A percentile compares a stretch with the other conserved stretches of the same genome.
Conservation (phyloP, 2,113 vertebrate species). For the Sprattus sprattus region DNA sequence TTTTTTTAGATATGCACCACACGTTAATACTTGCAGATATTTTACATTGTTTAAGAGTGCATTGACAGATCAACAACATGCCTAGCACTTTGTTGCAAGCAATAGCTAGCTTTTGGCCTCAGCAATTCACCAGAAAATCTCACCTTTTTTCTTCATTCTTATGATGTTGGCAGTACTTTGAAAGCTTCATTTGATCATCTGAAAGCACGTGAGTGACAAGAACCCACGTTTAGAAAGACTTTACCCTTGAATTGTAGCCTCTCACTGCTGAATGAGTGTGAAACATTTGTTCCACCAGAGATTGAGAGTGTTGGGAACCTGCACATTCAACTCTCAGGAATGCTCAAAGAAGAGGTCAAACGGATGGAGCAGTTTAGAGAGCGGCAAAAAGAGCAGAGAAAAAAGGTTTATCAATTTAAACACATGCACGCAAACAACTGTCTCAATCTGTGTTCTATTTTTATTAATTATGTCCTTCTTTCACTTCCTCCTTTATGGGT, state of each 20-base stretch:
- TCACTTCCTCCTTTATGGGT: background rate
- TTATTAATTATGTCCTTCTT: background rate
- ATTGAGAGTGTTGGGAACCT: constrained; percentile 86
- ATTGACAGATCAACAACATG: background rate
- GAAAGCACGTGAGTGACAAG: constrained; percentile 83
- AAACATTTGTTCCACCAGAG: constrained; percentile 67
- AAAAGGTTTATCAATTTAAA: constrained; percentile 75
- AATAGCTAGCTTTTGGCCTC: too few species aligned
- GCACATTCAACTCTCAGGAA: constrained; percentile 83
- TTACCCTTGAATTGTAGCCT: background rate
- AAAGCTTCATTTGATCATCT: constrained; percentile 84
- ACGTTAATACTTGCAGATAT: background rate
- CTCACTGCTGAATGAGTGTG: background rate
- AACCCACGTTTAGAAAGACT: background rate
- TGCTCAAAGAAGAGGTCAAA: constrained; percentile 85
- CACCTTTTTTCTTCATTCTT: constrained; percentile 12
- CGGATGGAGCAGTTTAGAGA: constrained; percentile 90
- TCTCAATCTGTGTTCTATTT: background rate
- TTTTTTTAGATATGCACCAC: background rate
- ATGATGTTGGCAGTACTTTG: constrained; percentile 76
- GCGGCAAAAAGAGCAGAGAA: constrained; percentile 91
- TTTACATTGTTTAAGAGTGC: background rate
- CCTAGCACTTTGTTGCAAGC: background rate
- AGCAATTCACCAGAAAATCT: background rate
- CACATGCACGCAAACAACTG: background rate